Evolutionary conservation across 2,797 vertebrate genomes (phyloP).

Genomic region (Dicrostonyx torquatus): DNA sequence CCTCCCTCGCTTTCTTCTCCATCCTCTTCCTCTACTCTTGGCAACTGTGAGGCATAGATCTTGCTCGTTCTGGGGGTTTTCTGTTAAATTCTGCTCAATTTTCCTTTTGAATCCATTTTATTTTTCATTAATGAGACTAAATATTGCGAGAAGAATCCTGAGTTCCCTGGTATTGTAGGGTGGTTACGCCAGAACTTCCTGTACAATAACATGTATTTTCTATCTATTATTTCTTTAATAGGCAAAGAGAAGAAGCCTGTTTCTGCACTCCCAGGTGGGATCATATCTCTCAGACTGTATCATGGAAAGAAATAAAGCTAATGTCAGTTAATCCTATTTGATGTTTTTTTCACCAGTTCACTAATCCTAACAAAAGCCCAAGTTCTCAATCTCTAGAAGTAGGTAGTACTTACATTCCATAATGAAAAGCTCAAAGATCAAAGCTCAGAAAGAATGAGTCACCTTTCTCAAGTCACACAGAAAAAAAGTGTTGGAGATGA

Average conservation of each 20-base stretch:
- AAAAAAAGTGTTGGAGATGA: not conserved
- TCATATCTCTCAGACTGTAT: not conserved
- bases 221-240: not conserved
- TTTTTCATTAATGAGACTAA: not conserved
- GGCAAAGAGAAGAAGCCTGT: not conserved
- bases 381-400: not conserved
- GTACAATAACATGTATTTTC: not conserved
- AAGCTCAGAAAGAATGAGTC: not conserved
- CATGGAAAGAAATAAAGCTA: not conserved
- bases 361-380: conserved; percentile 31
- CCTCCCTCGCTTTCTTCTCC: not conserved
- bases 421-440: not conserved
- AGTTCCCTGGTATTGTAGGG: not conserved
- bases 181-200: not conserved
- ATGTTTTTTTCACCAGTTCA: not conserved
- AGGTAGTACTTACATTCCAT: not conserved
- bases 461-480: not conserved
- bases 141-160: not conserved
- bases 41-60: no score
- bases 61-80: not conserved
- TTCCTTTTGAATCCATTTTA: not conserved
- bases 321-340: not conserved
- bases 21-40: not conserved
- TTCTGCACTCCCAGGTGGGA: not conserved
- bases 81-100: not conserved